Percentiles rank a stretch among this genome's conserved stretches.
Conservation (phyloP, 2,113 vertebrate species). For the Lutjanus erythropterus region DNA sequence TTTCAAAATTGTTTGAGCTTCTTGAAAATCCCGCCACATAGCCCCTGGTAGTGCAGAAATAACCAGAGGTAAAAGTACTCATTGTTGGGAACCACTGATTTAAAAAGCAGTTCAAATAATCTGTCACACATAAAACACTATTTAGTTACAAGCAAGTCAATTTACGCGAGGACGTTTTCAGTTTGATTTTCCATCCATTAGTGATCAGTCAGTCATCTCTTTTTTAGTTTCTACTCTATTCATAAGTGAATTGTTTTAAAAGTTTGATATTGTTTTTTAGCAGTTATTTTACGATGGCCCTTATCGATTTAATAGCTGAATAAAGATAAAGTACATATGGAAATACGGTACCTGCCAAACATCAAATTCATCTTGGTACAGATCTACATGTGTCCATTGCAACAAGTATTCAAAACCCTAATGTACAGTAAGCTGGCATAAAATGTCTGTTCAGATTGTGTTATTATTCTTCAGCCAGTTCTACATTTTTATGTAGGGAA, state of each 20-base stretch:
- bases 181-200: background rate
- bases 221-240: no score
- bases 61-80: no score
- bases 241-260: background rate
- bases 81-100: no score
- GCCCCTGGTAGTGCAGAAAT: no score
- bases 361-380: background rate
- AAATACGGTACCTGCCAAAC: background rate
- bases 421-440: background rate
- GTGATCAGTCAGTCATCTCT: background rate
- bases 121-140: background rate
- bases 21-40: no score
- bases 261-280: background rate
- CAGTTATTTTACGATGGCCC: background rate
- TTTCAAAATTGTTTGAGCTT: no score
- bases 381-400: background rate
- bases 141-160: no score
- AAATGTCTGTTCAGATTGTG: background rate
- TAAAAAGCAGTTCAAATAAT: background rate
- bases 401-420: background rate
- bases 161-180: background rate
- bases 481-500: no score
- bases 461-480: slow-evolving; percentile 4
- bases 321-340: background rate
- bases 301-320: background rate